Base-by-base conservation (phyloP, 2,113 vertebrate genomes). In the Scomber japonicus region DNA sequence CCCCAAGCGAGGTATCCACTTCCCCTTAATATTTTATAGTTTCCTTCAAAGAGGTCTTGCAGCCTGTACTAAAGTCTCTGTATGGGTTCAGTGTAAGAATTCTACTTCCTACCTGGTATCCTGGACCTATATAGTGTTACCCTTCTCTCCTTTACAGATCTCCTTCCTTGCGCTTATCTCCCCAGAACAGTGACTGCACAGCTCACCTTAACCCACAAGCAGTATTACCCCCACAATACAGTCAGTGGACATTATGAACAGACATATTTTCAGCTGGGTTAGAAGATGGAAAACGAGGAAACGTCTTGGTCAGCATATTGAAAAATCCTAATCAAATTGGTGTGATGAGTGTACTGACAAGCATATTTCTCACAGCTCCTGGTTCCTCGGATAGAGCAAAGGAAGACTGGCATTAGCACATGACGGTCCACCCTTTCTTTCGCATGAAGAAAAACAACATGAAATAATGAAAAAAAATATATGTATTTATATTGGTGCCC, bases 81-180 rank as follows among this genome's bases (percentile, higher is more conserved):
- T 95, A 95, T 96, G 95, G 95, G 95, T 95, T 96, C 95, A 94
- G 93, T 90, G 94, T 87, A 92, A 95, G 93, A 94, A 95, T 95
- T 96, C 93, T 85, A 95, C 95, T 96, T 96, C 90, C 94, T 82
- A 96, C 95, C 94, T 92, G 79, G 95, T 95, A 95, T 94, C 95
- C 90, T 95, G 94, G 71, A 89, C 89, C 91, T 69, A 76, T 95
- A 94, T 96, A 93, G 92, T 95, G 93, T 98, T 97, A 96, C 96
- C 91, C 93, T 50, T 68, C 75, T 45, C 66, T 65, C 27, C 62
- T 85, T 56, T 65, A 40, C 77, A 75, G 57, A 83, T 79, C 59
- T 76, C 57, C 66, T 80, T 88, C 59, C 66, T 73, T 53, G 50
- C 74, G 83, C 63, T 86, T 92, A 94, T 94, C 94, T 94, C 84